Base-by-base conservation (phyloP, 2,888 invertebrate species). In the Arrhopalites spinosus region DNA sequence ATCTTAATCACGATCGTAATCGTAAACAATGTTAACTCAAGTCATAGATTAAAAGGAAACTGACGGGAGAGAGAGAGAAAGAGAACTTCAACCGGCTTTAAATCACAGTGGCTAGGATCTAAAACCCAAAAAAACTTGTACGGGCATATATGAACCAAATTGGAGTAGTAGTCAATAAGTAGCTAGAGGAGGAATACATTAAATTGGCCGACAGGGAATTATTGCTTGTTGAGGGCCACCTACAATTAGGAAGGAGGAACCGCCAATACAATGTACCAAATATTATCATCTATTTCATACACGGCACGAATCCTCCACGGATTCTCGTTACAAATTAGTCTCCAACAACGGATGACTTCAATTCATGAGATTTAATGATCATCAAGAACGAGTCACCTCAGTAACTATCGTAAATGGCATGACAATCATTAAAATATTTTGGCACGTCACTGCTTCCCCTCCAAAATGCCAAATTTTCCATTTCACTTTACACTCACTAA, bases 121-220 rank as follows among this genome's bases (percentile, higher is more conserved):
- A 3, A 53, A 17, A 53, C n/a, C 8, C 53, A 53, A 7, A 53
- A 7, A 45, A n/a, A n/a, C n/a, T n/a, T n/a, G n/a, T n/a, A n/a
- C n/a, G n/a, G n/a, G n/a, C n/a, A n/a, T n/a, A n/a, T n/a, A n/a
- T n/a, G 20, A 59, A 59, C 20, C 59, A 59, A 59, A 11, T n/a
- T n/a, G n/a, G n/a, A n/a, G n/a, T 8, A 59, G 23, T 20, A 36
- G 36, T 36, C 36, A 36, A 59, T 17, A 59, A 59, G 59, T 59
- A 59, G 59, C 25, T 25, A 7, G 20, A 59, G 59, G 59, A 59
- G 59, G 59, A 59, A 59, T 59, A 59, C 59, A 59, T 59, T 59
- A 25, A 59, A 59, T n/a, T n/a, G 23, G 59, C 25, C 59, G 59
- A 59, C 59, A 59, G 59, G 23, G 20, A 59, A 59, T 59, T 25